Conservation (phyloP, 92 coral and sea anemone genomes). For the Actinernus sp. region DNA sequence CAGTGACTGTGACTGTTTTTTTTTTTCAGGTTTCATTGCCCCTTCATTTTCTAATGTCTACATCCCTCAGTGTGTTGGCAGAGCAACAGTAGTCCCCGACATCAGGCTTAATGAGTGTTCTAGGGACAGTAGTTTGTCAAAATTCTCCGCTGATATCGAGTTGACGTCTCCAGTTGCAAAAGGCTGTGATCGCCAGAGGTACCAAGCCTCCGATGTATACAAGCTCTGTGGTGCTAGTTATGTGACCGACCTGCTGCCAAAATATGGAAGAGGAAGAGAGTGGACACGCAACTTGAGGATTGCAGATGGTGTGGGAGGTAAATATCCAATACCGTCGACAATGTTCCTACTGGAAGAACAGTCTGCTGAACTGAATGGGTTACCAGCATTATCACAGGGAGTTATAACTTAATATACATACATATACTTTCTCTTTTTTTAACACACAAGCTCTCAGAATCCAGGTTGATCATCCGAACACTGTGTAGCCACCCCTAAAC, state of each 20-base stretch:
- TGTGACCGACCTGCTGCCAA: conserved; percentile 82
- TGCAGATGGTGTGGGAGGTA: no score
- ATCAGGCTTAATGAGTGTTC: conserved; percentile 74
- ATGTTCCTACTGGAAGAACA: no score
- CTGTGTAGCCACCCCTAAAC: no score
- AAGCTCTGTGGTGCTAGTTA: conserved; percentile 83
- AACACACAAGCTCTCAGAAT: no score
- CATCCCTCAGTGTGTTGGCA: conserved; percentile 78
- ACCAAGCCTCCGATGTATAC: conserved; percentile 83
- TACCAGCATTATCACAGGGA: no score
- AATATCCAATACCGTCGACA: no score
- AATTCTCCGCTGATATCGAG: conserved; percentile 70
- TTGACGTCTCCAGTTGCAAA: conserved; percentile 65
- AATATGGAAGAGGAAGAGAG: conserved; percentile 62
- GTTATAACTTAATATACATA: no score
- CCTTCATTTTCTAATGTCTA: conserved; percentile 51
- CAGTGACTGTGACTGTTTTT: neutral
- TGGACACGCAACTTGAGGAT: no score
- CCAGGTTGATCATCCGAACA: no score
- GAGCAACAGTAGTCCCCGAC: conserved; percentile 64
- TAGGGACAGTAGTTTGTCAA: conserved; percentile 46
- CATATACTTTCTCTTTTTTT: no score
- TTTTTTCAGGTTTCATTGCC: conserved; percentile 54
- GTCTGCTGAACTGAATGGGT: no score
- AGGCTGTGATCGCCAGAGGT: conserved; percentile 92